Base-by-base conservation (phyloP, 2,113 vertebrate genomes). In the Phycodurus eques region DNA sequence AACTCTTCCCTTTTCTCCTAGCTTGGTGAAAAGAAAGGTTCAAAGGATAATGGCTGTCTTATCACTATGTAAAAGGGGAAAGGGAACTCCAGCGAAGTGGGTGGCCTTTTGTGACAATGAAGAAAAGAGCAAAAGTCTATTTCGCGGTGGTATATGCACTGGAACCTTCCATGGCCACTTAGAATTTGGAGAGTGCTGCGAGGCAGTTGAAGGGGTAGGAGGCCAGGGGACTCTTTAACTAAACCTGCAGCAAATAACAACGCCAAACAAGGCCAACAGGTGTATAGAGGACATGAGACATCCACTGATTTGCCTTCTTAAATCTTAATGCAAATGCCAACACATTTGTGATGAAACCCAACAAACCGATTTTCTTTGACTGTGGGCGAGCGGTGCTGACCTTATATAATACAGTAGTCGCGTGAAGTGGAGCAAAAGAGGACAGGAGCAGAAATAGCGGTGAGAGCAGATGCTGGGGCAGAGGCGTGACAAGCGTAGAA, bases 41-140 rank as follows among this genome's bases (percentile, higher is more conserved):
- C 87, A 89, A 84, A 92, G 92, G 86, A 91, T 91, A 92, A 93
- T 91, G 89, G 86, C 86, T 88, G 88, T 88, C 90, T 93, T 92
- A 92, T 93, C 90, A 91, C 85, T 91, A 91, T 90, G 91, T 90
- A 91, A 92, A 92, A 87, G 81, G 88, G 87, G 87, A 86, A 86
- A 88, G 89, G 87, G 88, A 88, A 88, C 89, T 90, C 87, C 85
- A 82, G 81, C 84, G 83, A 90, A 91, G 88, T 90, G 88, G 81
- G 88, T 89, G 88, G 88, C 90, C 90, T 92, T 92, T 93, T 92
- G 90, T 92, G 82, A 86, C 87, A 89, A 88, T 80, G 82, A 92
- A 91, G 90, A 92, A 91, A 92, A 90, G 89, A 81, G 83, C 87
- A 89, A 80, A 88, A 89, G 88, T 89, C 86, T 87, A 88, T 92